Base-by-base conservation (phyloP, 2,888 invertebrate species). In the Spilarctia lutea region DNA sequence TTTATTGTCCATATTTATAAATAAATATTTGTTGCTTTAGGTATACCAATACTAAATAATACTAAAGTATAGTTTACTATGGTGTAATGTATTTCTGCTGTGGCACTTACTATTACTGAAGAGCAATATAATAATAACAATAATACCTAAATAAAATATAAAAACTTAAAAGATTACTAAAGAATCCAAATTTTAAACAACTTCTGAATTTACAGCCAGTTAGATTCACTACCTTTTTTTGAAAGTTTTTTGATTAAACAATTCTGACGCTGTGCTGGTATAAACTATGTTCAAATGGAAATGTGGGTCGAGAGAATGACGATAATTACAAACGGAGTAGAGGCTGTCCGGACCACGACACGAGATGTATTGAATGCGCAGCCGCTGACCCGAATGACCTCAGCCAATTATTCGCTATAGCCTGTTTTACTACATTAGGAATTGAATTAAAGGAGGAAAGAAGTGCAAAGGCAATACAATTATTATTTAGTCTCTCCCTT, bases 241-340 rank as follows among this genome's bases (percentile, higher is more conserved):
- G 24, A n/a, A n/a, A 11, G 11, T 56, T 56, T 56, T 56, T 56
- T n/a, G 10, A 56, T 65, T 20, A 65, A 65, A 24, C 35, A 65
- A 65, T 65, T 35, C 35, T 65, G n/a, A 39, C 33, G 39, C 11
- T 16, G 39, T 30, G 7, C n/a, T 33, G 10, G n/a, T 42, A 66
- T 42, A 1, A 67, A 24, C 56, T 56, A 45, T 42, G 30, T 72
- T 56, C 33, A 56, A 72, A 74, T 27, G 45, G 48, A 68, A 77
- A 68, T 77, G 70, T 60, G 73, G 74, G 71, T 56, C 18, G 33
- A 18, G 10, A 13, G 60, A 70, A 65, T 52, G 35, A 45, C 33
- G 24, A 66, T 76, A 67, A 75, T 79, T 81, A 71, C 69, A 69
- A 63, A 65, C 39, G 65, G 30, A 20, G 33, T 35, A 48, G 65